These are phyloP conservation scores for Clepsis dumicolana DNA, from an alignment of 2,888 invertebrate species.

Conservation along the genomic window DNA sequence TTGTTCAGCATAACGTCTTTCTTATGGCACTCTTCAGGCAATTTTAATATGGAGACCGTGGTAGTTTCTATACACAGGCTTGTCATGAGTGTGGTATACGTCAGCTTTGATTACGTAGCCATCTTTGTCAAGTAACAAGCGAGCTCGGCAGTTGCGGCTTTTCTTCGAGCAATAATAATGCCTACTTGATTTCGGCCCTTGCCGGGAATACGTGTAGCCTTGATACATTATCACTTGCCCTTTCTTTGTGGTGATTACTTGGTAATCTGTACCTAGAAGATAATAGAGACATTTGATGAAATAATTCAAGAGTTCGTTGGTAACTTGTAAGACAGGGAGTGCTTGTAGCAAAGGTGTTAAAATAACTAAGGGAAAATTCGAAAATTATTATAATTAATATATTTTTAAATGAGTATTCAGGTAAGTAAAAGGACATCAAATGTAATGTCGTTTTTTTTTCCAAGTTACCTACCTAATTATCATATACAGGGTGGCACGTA, in stretches of 20 bases:
- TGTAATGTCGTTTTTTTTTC: too few relatives aligned
- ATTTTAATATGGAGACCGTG: background rate
- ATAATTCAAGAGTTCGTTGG: too few relatives aligned
- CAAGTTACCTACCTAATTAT: too few relatives aligned
- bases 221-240: slow-evolving; percentile 47
- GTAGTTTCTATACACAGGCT: background rate
- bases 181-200: slow-evolving; percentile 41
- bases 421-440: too few relatives aligned
- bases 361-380: too few relatives aligned
- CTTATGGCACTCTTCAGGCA: background rate
- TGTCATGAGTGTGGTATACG: background rate
- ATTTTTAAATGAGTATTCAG: too few relatives aligned
- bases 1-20: too few relatives aligned
- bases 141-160: slow-evolving; percentile 21
- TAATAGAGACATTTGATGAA: background rate
- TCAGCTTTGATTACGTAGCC: background rate
- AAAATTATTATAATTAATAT: too few relatives aligned
- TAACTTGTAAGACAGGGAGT: too few relatives aligned
- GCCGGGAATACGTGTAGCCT: slow-evolving; percentile 47
- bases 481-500: too few relatives aligned
- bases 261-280: slow-evolving; percentile 27
- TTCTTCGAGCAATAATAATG: slow-evolving; percentile 33
- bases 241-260: slow-evolving; percentile 40
- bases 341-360: too few relatives aligned
- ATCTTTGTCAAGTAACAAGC: background rate